These are phyloP conservation scores for Theonella swinhoei DNA, from an alignment of 37 sponge, comb jelly and placozoan species.

Conservation along the genomic window DNA sequence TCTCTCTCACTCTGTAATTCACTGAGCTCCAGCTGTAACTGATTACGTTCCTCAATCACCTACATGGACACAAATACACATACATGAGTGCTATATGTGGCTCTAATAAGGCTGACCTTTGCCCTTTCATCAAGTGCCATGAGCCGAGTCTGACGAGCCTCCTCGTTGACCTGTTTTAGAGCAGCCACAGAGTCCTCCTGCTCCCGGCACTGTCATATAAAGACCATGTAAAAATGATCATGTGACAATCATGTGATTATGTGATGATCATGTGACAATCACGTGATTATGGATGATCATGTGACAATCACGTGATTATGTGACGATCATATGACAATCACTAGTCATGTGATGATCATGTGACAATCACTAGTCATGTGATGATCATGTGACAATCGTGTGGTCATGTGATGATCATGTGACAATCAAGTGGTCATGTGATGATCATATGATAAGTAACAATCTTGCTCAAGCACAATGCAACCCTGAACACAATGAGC, in stretches of 20 bases:
- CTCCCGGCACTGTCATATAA: conserved; percentile 16
- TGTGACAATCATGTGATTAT: background rate
- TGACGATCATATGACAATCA: too few species aligned
- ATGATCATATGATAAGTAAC: too few species aligned
- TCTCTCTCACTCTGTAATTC: conserved; percentile 45
- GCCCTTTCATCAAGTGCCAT: conserved; percentile 58
- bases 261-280: background rate
- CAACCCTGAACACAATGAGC: too few species aligned
- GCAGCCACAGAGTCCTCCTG: conserved; percentile 17
- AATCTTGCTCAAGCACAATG: too few species aligned
- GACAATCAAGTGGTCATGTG: too few species aligned
- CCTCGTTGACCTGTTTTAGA: conserved; percentile 33
- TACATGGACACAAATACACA: background rate
- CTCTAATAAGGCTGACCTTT: conserved; percentile 25
- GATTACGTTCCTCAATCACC: conserved; percentile 42
- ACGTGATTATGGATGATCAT: background rate
- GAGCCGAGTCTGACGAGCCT: conserved; percentile 25
- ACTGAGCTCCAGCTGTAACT: conserved; percentile 30
- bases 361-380: too few species aligned
- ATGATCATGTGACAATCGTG: too few species aligned
- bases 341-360: too few species aligned
- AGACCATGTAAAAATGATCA: background rate
- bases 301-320: too few species aligned
- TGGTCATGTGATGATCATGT: too few species aligned
- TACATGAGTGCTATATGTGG: background rate